A percentile compares a stretch with the other conserved stretches of the same genome.
Conservation (phyloP, 2,888 invertebrate genomes). For the Drosophila stalkeri region DNA sequence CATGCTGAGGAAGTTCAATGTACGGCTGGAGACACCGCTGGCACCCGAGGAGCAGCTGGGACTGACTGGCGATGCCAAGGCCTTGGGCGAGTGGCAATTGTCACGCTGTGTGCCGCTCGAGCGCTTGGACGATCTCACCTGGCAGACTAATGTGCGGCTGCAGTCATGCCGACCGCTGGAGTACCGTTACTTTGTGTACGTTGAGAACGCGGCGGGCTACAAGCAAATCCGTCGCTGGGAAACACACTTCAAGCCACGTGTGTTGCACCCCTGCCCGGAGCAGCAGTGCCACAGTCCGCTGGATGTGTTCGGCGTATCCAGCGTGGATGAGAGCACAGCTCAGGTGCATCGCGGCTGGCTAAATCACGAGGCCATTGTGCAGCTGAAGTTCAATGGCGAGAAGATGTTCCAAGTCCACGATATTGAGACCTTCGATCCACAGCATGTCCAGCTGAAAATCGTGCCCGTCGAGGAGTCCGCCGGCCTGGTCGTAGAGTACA, state of each 20-base stretch:
- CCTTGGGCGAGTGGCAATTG: conserved; percentile 91
- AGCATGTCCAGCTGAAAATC: conserved; percentile 86
- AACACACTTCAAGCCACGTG: conserved; percentile 86
- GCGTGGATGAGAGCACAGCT: conserved; percentile 34
- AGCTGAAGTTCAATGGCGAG: conserved; percentile 91
- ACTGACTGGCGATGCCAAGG: conserved; percentile 89
- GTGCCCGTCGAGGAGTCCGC: conserved; percentile 64
- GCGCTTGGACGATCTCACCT: conserved; percentile 83
- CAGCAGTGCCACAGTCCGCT: conserved; percentile 44
- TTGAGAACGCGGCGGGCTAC: conserved; percentile 74
- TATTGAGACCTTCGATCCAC: conserved; percentile 86
- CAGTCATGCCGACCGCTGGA: conserved; percentile 86
- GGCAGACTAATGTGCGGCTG: conserved; percentile 88
- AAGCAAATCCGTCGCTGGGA: conserved; percentile 84
- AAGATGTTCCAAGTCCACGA: conserved; percentile 88
- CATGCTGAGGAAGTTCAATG: conserved; percentile 69
- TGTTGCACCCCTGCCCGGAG: conserved; percentile 56
- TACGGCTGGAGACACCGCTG: conserved; percentile 85
- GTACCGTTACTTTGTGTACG: conserved; percentile 83
- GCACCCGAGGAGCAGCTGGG: conserved; percentile 89
- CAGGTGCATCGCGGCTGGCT: conserved; percentile 94
- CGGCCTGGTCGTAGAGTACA: conserved; percentile 77
- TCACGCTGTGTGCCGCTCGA: conserved; percentile 86
- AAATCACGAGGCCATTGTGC: conserved; percentile 89
- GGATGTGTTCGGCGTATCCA: conserved; percentile 61